Base-by-base conservation (phyloP, 2,888 invertebrate genomes). In the Rhagium mordax region DNA sequence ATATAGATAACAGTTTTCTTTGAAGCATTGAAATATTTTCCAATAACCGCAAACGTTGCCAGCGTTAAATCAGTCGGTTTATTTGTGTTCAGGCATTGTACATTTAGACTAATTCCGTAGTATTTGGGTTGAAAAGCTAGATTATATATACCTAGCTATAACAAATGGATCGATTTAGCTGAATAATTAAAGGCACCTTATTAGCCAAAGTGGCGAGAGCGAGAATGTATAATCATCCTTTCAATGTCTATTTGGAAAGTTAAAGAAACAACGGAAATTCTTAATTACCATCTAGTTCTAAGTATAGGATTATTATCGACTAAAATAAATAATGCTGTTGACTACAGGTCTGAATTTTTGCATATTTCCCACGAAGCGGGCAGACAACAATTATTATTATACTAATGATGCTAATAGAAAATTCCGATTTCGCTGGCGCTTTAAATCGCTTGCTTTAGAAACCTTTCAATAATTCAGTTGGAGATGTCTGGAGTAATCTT, bases 181-280 rank as follows among this genome's bases (percentile, higher is more conserved):
- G 71, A 69, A 75, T 75, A 73, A 75, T 75, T 75, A 65, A 75
- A 51, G 60, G 13, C n/a, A 27, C 60, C 68, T 75, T 73, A 72
- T 75, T 75, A 73, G 68, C 33, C 70, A 33, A 69, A 73, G 72
- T 72, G 75, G 71, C 47, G 51, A 65, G 49, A 15, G 53, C 68
- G 59, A 55, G 65, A 66, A 68, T 53, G 27, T 65, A 51, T 49
- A 53, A 65, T 65, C 20, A 53, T 65, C 5, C 20, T 33, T 13
- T 47, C 18, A 51, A 15, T 27, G 65, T 53, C 48, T 62, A 65
- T 41, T 21, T 65, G 51, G 27, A 18, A 65, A 65, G 29, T 65
- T n/a, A 53, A 65, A 65, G 65, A 55, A 65, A 41, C 48, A 53
- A 13, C 48, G 48, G 49, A 62, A 51, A 53, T 53, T 29, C 15